Percentiles rank a stretch among this genome's conserved stretches.
These are phyloP conservation scores for Chinchilla lanigera DNA, from an alignment of 2,113 vertebrate species.

Conservation along the genomic window DNA sequence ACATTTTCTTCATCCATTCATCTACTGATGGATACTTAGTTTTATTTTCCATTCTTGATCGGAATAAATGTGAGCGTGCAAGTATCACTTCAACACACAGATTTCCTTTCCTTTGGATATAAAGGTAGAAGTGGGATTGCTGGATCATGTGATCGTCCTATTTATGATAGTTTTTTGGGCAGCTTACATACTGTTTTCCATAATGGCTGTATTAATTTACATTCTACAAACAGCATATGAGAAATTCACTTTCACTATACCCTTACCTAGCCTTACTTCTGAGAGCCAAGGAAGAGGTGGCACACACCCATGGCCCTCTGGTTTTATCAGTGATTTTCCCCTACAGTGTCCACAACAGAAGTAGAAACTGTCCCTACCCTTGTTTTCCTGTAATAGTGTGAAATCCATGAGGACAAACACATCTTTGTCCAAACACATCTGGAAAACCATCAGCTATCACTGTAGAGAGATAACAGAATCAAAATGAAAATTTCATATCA, in stretches of 20 bases:
- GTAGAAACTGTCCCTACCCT: not conserved
- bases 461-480: not conserved
- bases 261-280: not conserved
- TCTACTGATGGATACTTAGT: not conserved
- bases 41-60: not conserved
- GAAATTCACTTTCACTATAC: not conserved
- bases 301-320: not conserved
- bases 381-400: not conserved
- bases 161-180: not conserved
- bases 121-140: not conserved
- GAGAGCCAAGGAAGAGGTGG: not conserved
- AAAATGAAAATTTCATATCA: not conserved
- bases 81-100: not conserved
- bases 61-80: not conserved
- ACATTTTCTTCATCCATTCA: not conserved
- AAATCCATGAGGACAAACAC: not conserved
- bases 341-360: not conserved
- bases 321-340: not conserved
- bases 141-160: not conserved
- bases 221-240: not conserved
- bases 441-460: not conserved
- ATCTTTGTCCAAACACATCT: not conserved
- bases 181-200: not conserved
- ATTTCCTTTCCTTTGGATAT: not conserved
- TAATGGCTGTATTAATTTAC: not conserved